Conservation (phyloP, 1,140 invertebrate genomes). For the Polypedilum vanderplanki region DNA sequence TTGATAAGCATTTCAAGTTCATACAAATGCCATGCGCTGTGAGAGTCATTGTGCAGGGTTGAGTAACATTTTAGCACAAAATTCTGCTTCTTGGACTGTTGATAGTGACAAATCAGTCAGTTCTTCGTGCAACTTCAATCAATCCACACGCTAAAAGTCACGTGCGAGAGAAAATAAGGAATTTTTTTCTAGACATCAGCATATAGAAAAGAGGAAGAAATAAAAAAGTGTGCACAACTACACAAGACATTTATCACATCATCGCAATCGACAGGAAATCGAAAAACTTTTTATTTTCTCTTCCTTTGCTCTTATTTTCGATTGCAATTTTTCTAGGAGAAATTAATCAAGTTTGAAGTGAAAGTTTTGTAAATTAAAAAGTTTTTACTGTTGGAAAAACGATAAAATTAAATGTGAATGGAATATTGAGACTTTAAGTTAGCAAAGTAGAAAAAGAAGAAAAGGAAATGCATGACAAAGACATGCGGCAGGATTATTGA, state of each 20-base stretch:
- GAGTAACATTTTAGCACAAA: neutral
- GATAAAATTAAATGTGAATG: too few species aligned
- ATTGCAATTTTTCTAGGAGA: neutral
- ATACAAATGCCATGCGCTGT: neutral
- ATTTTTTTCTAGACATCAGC: neutral
- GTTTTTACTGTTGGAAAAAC: neutral
- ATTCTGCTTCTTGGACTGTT: neutral
- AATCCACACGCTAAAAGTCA: neutral
- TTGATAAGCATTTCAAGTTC: neutral
- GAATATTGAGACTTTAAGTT: too few species aligned
- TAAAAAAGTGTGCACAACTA: neutral
- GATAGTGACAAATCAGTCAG: conserved; percentile 17
- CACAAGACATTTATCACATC: neutral
- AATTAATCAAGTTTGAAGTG: neutral
- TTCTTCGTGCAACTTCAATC: neutral
- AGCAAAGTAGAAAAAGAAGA: too few species aligned
- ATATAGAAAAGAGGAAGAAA: too few species aligned
- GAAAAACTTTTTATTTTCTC: neutral
- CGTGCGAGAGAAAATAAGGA: neutral
- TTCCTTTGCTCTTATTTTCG: neutral
- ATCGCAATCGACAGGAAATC: neutral
- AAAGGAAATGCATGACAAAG: neutral
- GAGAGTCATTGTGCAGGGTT: neutral
- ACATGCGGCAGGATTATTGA: conserved; percentile 8
- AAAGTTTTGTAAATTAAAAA: neutral